Percentiles rank a stretch among this genome's conserved stretches.
Evolutionary conservation across 2,888 invertebrate species (phyloP).

Genomic region (Pristionchus japonicus): DNA sequence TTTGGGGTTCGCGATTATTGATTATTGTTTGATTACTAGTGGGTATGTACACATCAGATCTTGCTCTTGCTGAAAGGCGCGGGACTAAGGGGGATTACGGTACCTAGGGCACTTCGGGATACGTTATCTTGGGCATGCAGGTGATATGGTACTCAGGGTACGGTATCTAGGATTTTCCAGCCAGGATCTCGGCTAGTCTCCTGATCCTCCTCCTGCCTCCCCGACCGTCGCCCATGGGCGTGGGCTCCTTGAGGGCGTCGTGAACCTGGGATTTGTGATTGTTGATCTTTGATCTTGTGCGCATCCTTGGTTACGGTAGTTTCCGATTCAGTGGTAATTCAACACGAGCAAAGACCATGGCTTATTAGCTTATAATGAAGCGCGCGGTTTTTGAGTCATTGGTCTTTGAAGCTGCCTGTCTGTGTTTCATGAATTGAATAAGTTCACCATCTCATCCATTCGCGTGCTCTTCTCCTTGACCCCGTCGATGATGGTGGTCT

Average conservation of each 20-base stretch:
- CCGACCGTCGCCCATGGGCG: constrained; percentile 46
- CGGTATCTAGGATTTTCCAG: background rate
- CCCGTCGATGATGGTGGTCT: constrained; percentile 28
- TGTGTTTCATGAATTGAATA: too few species aligned
- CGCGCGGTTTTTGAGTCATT: background rate
- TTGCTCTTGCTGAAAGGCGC: constrained; percentile 26
- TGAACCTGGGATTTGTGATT: background rate
- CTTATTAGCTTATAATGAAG: too few species aligned
- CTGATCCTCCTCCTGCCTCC: constrained; percentile 22
- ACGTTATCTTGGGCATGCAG: background rate
- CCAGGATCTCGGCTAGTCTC: constrained; percentile 43
- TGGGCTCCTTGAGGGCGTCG: constrained; percentile 3
- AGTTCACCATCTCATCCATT: constrained; percentile 47
- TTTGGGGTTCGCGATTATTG: background rate
- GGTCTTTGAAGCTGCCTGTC: background rate
- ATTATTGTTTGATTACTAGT: constrained; percentile 7
- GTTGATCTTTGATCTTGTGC: background rate
- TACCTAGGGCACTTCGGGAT: background rate
- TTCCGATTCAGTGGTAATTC: too few species aligned
- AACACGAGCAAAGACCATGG: too few species aligned
- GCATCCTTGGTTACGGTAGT: background rate
- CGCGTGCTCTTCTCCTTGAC: constrained; percentile 44
- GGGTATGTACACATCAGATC: constrained; percentile 39
- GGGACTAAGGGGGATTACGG: background rate
- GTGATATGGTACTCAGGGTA: too few species aligned